A percentile compares a stretch with the other conserved stretches of the same genome.
Conservation (phyloP, 2,113 vertebrate species). For the Sminthopsis crassicaudata region DNA sequence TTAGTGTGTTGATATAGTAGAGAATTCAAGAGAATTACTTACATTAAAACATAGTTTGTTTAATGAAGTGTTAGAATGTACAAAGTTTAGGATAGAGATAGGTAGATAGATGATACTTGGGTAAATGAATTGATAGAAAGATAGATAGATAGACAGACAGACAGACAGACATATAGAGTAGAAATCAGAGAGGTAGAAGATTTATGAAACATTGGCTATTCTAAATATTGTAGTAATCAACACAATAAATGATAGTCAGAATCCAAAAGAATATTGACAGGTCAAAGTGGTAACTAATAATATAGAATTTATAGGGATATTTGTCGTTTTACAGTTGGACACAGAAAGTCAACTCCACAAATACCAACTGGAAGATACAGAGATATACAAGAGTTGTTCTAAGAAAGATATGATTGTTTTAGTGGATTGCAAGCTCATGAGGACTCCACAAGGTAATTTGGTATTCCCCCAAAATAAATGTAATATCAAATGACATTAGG, state of each 20-base stretch:
- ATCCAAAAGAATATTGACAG: background rate
- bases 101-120: too few relatives aligned
- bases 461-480: background rate
- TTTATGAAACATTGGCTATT: background rate
- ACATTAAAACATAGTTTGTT: background rate
- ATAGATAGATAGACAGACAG: too few relatives aligned
- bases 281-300: background rate
- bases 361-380: background rate
- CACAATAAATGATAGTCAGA: background rate
- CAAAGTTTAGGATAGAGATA: background rate
- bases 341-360: background rate
- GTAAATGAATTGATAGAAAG: too few relatives aligned
- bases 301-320: background rate
- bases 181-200: background rate
- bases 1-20: background rate
- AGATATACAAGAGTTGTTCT: background rate
- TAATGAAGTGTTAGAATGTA: background rate
- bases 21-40: background rate
- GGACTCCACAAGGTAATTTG: background rate
- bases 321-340: background rate
- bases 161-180: too few relatives aligned
- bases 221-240: background rate
- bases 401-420: background rate
- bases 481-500: background rate
- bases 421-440: background rate